Percentiles rank a stretch among this genome's conserved stretches.
Conservation (phyloP, 2,113 vertebrate species). For the Brachionichthys hirsutus region DNA sequence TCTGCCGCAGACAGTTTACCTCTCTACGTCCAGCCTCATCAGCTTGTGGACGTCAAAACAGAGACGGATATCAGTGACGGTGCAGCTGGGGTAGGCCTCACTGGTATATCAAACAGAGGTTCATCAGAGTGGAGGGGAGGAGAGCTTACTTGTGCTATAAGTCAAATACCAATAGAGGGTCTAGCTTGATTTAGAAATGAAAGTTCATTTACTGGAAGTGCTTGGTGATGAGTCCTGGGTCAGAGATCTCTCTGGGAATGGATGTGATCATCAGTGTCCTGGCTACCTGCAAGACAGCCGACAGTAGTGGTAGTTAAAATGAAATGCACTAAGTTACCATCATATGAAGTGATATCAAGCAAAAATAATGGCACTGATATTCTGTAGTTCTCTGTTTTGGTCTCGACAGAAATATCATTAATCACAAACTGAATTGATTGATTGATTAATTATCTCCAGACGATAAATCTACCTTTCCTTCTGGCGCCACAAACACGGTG, state of each 20-base stretch:
- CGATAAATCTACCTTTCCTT: not conserved
- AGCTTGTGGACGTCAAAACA: conserved; percentile 89
- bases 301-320: not conserved
- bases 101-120: conserved; percentile 68
- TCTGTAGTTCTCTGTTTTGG: no score
- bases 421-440: no score
- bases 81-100: conserved; percentile 94
- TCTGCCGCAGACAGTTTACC: conserved; percentile 71
- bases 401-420: no score
- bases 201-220: conserved; percentile 90
- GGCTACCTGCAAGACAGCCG: conserved; percentile 77
- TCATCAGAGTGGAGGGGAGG: not conserved
- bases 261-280: conserved; percentile 92
- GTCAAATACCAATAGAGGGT: conserved; percentile 2
- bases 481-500: not conserved
- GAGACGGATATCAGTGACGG: conserved; percentile 91
- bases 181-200: conserved; percentile 9
- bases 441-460: not conserved
- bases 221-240: conserved; percentile 89
- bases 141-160: not conserved
- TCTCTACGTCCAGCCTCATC: conserved; percentile 89
- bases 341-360: no score
- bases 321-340: not conserved
- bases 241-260: conserved; percentile 90
- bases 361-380: no score